Evolutionary conservation across 1,140 invertebrate genomes (phyloP), one percentile per base, ranked within the genome.

Genomic region (Cyclina sinensis): DNA sequence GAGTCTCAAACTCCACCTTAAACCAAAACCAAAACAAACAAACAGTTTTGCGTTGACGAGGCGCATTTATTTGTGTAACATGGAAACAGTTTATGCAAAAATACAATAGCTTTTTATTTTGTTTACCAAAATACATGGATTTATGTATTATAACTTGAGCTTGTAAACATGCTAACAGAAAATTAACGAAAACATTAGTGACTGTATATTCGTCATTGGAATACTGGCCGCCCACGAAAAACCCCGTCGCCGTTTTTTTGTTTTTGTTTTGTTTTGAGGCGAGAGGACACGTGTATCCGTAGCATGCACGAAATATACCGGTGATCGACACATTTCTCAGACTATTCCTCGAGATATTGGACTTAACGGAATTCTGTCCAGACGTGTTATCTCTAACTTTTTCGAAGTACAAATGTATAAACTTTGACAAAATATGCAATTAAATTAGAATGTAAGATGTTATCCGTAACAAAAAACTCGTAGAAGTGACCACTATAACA

Each of bases 301-400:
- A 62, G 57, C 57, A 62, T 62, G 57, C 57, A 62, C 57, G 57
- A 62, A 62, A 62, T 62, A 27, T 62, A n/a, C 27, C 57, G 57
- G 57, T 62, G 57, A 62, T 62, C 27, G 57, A n/a, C 27, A 62
- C 57, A 27, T 62, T 62, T 62, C 57, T 62, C 57, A 62, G 57
- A 62, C 18, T 62, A 62, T 62, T 62, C 57, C 57, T 62, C 57
- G 57, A 62, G n/a, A 62, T 62, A 62, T 62, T 62, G 57, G 57
- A 62, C 57, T 62, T 27, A 62, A 21, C 18, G 57, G 18, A 62
- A n/a, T 21, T 62, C 27, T n/a, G 18, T 62, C 57, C 27, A 62
- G 27, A 62, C 57, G 57, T 62, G 57, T 24, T 62, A 62, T 62
- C 27, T 62, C 18, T 62, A 62, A n/a, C n/a, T n/a, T n/a, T n/a